phyloP scores from a whole-genome alignment of 2,888 invertebrate genomes.

The Adela reaumurella region DNA sequence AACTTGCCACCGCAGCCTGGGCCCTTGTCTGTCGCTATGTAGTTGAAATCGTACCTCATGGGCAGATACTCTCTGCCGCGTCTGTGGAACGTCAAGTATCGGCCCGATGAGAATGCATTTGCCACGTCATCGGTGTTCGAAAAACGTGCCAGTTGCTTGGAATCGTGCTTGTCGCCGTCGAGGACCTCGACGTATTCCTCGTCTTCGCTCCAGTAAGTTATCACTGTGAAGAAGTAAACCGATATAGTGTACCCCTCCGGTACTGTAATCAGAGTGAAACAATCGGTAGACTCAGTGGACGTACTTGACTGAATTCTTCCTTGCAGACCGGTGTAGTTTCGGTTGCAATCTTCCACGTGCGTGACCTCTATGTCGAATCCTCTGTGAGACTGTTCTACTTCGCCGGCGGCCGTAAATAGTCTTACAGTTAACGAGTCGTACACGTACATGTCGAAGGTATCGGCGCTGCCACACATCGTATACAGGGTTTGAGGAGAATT shows the following conservation, averaged over 20 bases:
- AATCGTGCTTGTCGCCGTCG: slow-evolving; percentile 28
- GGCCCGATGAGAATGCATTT: slow-evolving; percentile 64
- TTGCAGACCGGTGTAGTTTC: slow-evolving; percentile 66
- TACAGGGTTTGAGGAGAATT: slow-evolving; percentile 9
- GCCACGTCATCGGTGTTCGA: slow-evolving; percentile 25
- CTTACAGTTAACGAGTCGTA: slow-evolving; percentile 19
- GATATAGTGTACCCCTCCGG: slow-evolving; percentile 67
- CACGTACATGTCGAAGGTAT: slow-evolving; percentile 27
- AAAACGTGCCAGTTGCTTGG: slow-evolving; percentile 15
- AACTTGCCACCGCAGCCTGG: slow-evolving; percentile 39
- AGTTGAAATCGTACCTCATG: slow-evolving; percentile 28
- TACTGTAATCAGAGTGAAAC: slow-evolving; percentile 64
- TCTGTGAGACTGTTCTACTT: slow-evolving; percentile 17
- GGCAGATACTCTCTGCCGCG: slow-evolving; percentile 15
- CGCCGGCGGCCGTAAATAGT: slow-evolving; percentile 10
- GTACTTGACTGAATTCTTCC: slow-evolving; percentile 59
- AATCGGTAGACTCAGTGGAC: slow-evolving; percentile 40
- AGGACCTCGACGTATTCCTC: slow-evolving; percentile 33
- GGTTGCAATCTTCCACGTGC: slow-evolving; percentile 41
- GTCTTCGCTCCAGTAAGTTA: slow-evolving; percentile 21
- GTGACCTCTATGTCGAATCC: slow-evolving; percentile 66
- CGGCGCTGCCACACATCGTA: slow-evolving; percentile 25
- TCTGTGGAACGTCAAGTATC: slow-evolving; percentile 58
- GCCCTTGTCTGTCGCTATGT: slow-evolving; percentile 32
- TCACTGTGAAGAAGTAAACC: slow-evolving; percentile 49